A percentile compares a stretch with the other conserved stretches of the same genome.
These are phyloP conservation scores for Plectrocnemia conspersa DNA, from an alignment of 1,140 invertebrate species.

Conservation along the genomic window DNA sequence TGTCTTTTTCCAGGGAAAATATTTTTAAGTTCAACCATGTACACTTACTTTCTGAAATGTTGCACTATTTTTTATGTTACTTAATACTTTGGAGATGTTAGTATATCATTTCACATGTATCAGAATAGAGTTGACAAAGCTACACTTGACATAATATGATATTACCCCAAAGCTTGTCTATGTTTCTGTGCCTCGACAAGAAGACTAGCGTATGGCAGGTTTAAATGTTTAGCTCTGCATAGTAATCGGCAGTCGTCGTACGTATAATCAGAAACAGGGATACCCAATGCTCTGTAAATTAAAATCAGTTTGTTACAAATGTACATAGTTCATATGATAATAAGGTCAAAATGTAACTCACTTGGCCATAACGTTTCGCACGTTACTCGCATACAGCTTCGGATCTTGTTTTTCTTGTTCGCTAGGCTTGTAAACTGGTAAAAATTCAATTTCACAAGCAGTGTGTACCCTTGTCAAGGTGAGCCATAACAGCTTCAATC, in stretches of 20 bases:
- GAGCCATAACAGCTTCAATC: constrained; percentile 80
- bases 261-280: constrained; percentile 86
- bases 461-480: constrained; percentile 88
- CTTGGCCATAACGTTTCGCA: constrained; percentile 87
- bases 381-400: constrained; percentile 86
- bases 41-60: too few relatives aligned
- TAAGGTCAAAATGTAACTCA: constrained; percentile 50
- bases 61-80: too few relatives aligned
- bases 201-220: constrained; percentile 67
- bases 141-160: too few relatives aligned
- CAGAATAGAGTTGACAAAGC: too few relatives aligned
- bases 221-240: constrained; percentile 72
- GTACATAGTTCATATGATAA: not conserved
- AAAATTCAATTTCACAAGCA: constrained; percentile 88
- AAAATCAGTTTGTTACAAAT: constrained; percentile 5
- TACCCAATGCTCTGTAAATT: constrained; percentile 66
- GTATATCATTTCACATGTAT: too few relatives aligned
- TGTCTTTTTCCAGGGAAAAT: too few relatives aligned
- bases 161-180: constrained; percentile 65
- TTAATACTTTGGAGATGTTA: too few relatives aligned
- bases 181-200: constrained; percentile 75
- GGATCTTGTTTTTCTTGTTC: constrained; percentile 83
- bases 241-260: constrained; percentile 89
- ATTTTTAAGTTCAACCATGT: too few relatives aligned
- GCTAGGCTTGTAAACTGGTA: constrained; percentile 86